These are phyloP conservation scores for Limosa lapponica DNA, from an alignment of 2,797 vertebrate genomes.

Conservation along the genomic window DNA sequence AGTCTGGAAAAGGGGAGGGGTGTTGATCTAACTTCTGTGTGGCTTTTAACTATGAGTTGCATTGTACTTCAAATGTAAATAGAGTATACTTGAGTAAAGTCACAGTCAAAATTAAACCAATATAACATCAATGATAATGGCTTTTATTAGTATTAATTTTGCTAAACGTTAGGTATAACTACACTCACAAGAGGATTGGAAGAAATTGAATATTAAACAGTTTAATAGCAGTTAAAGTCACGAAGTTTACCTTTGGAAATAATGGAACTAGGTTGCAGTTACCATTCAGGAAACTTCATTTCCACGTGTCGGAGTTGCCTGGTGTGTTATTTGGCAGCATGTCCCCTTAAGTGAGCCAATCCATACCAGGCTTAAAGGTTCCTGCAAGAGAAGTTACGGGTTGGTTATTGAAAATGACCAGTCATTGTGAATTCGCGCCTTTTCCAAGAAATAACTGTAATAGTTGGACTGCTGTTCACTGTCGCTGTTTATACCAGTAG, in stretches of 20 bases:
- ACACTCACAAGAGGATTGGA: rapidly evolving
- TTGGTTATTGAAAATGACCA: neutral
- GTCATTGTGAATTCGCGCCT: rapidly evolving
- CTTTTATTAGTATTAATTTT: neutral
- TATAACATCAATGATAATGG: neutral
- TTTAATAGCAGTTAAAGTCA: rapidly evolving
- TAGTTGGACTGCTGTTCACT: neutral
- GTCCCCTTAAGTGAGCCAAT: rapidly evolving
- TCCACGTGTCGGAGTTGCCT: rapidly evolving
- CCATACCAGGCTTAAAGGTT: rapidly evolving
- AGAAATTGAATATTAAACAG: rapidly evolving
- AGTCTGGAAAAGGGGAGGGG: neutral
- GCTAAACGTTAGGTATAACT: neutral
- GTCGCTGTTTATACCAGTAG: rapidly evolving
- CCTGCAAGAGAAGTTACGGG: rapidly evolving
- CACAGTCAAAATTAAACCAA: neutral
- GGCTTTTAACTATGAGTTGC: neutral
- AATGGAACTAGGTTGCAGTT: neutral
- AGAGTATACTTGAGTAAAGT: neutral
- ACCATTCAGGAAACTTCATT: rapidly evolving
- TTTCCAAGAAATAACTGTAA: rapidly evolving
- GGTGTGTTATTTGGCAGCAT: no score
- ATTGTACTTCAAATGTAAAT: neutral
- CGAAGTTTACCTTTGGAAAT: neutral
- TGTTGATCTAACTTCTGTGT: neutral